Evolutionary conservation across 2,113 vertebrate species (phyloP), one percentile per base, ranked within the genome.

Genomic region (Bufo gargarizans): DNA sequence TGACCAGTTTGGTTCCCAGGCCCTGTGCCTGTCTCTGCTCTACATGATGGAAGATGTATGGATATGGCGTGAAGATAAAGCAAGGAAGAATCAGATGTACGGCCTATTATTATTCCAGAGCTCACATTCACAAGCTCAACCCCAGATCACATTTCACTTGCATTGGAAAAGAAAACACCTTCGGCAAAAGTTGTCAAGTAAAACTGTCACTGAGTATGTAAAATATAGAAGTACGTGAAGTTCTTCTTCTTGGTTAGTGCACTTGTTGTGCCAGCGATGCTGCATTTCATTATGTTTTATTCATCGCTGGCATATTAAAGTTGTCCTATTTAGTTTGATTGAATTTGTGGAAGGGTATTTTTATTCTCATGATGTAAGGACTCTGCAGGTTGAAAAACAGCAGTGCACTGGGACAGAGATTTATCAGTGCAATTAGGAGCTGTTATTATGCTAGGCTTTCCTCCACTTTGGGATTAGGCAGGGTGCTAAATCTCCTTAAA

Each of bases 11-110:
- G 16, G 53, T 80, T 22, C 7, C 53, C 53, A 16, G n/a, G 4
- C 55, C n/a, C 3, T 16, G 22, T 50, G 12, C 56, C 53, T 16
- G 1, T 43, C 53, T 58, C 55, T 22, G 50, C 77, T 61, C 19
- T 33, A 47, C 61, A 61, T 58, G 4, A 82, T 67, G 61, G 69
- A 63, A 65, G 45, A 65, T 17, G 9, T 65, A n/a, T 43, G 14
- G 61, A 61, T 45, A 81, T 81, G 61, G 61, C 81, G 67, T 22
- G 81, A 13, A 69, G 61, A 69, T 50, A 50, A 83, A 83, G 33
- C 47, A 67, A 53, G 67, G 69, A 69, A 83, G 63, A 50, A 50
- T 14, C 22, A 45, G 19, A 67, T 69, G 20, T 83, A 20, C 8
- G 33, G 81, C 61, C 14, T 69, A 83, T 69, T 13, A 69, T 67